Base-by-base conservation (phyloP, 2,113 vertebrate genomes). In the Asarcornis scutulata region DNA sequence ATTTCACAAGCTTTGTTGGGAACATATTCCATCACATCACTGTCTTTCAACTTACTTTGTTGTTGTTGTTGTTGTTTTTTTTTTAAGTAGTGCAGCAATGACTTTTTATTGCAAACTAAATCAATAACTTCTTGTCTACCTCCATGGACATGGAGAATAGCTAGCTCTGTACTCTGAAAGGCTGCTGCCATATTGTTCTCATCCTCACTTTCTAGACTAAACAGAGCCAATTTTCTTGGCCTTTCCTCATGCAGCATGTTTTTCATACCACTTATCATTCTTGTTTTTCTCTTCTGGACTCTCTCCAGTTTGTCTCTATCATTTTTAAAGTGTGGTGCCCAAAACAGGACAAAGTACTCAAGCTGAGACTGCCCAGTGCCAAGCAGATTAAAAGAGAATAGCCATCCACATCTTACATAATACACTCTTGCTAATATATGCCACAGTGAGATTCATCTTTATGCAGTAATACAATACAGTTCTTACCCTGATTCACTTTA, bases 191-290 rank as follows among this genome's bases (percentile, higher is more conserved):
- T n/a, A 25, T 2, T 68, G 32, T 52, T 88, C 86, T 83, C 5
- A 2, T 67, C 68, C 66, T 86, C 42, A 67, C 11, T 75, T 81
- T 72, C 64, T 79, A 93, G 86, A 85, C 83, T 93, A 95, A 96
- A 95, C 74, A 92, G 38, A 81, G 64, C 4, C 53, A 75, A 17
- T 80, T 91, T 20, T 89, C 44, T 80, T 85, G 74, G 88, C 66
- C 48, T 84, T 88, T 79, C 69, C 29, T 81, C 52, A 64, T 44
- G 38, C 2, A 1, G 17, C 42, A 17, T 52, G 69, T 84, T 96
- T 95, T 92, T 62, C 53, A 64, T 53, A 81, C 7, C 64, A 56
- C 27, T 90, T 88, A 71, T 13, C 36, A 48, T 56, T 88, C 46
- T 80, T 83, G 29, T 69, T 83, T 38, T 91, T 56, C 55, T 91